These are phyloP conservation scores for Rhopilema esculentum DNA, from an alignment of 30 jellyfish, hydroid and myxozoan species.

Conservation along the genomic window DNA sequence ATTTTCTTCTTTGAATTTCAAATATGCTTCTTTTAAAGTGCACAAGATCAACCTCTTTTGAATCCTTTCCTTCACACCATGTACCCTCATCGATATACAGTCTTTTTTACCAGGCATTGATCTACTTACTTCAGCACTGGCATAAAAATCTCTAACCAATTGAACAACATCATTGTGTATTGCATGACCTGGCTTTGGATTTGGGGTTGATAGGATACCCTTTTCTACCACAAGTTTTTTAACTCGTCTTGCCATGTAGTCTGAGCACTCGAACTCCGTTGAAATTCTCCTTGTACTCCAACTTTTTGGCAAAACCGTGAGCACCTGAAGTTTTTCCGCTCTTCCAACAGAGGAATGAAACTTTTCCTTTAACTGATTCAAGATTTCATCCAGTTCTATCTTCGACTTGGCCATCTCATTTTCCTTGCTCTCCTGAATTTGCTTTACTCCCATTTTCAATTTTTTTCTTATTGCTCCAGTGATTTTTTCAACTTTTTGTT, in stretches of 20 bases:
- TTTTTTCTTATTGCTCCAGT: conserved; percentile 1
- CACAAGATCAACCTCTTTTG: conserved; percentile 8
- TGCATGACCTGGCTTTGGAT: conserved; percentile 36
- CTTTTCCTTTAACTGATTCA: conserved; percentile 5
- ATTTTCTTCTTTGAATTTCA: background rate
- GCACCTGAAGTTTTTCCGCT: background rate
- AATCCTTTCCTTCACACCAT: conserved; percentile 1
- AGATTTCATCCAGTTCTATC: background rate
- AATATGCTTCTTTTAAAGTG: background rate
- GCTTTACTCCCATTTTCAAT: background rate
- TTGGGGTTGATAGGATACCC: conserved; percentile 28
- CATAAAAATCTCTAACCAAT: background rate
- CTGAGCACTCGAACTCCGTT: conserved; percentile 12
- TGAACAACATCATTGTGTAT: background rate
- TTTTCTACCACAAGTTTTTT: conserved; percentile 29
- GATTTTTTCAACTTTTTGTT: conserved; percentile 1
- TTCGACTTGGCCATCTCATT: background rate
- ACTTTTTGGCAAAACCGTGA: conserved; percentile 8
- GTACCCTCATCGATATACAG: background rate
- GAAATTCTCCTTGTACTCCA: conserved; percentile 2
- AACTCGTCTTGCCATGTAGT: conserved; percentile 18
- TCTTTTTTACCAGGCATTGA: background rate
- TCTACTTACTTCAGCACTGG: background rate
- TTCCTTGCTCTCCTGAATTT: background rate
- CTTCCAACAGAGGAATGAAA: background rate